Conservation (phyloP, 1,140 invertebrate genomes). For the Drosophila trapezifrons region DNA sequence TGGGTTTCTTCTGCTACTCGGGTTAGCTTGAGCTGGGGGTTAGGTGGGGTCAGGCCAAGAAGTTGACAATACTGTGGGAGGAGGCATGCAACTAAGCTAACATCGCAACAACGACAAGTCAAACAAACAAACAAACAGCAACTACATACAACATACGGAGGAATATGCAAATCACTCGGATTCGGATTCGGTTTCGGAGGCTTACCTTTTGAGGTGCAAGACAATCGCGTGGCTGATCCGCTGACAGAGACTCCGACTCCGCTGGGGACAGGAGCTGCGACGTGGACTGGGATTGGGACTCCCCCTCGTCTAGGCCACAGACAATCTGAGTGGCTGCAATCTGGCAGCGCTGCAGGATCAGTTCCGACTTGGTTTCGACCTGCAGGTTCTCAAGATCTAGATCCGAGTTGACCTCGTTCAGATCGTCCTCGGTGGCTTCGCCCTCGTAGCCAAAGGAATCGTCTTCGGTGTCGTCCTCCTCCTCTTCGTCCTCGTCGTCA, state of each 20-base stretch:
- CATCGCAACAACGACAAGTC: conserved; percentile 40
- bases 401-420: conserved; percentile 77
- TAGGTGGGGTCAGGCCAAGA: conserved; percentile 44
- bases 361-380: conserved; percentile 25
- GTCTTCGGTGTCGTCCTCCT: conserved; percentile 71
- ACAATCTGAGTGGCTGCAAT: conserved; percentile 61
- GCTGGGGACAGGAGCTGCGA: conserved; percentile 5
- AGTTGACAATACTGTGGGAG: conserved; percentile 70
- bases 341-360: conserved; percentile 60
- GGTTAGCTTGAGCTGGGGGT: conserved; percentile 39
- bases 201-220: conserved; percentile 81
- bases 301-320: conserved; percentile 14
- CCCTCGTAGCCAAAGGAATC: conserved; percentile 73
- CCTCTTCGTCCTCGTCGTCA: conserved; percentile 63
- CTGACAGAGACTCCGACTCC: conserved; percentile 34
- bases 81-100: conserved; percentile 46
- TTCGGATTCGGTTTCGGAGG: background rate
- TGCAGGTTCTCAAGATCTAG: conserved; percentile 62
- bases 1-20: conserved; percentile 14
- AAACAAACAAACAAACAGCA: conserved; percentile 37
- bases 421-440: conserved; percentile 80
- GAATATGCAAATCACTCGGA: conserved; percentile 36
- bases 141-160: conserved; percentile 17
- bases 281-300: background rate
- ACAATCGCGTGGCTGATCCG: conserved; percentile 78